Evolutionary conservation across 1,140 invertebrate genomes (phyloP), one percentile per base, ranked within the genome.

Genomic region (Nomia melanderi): DNA sequence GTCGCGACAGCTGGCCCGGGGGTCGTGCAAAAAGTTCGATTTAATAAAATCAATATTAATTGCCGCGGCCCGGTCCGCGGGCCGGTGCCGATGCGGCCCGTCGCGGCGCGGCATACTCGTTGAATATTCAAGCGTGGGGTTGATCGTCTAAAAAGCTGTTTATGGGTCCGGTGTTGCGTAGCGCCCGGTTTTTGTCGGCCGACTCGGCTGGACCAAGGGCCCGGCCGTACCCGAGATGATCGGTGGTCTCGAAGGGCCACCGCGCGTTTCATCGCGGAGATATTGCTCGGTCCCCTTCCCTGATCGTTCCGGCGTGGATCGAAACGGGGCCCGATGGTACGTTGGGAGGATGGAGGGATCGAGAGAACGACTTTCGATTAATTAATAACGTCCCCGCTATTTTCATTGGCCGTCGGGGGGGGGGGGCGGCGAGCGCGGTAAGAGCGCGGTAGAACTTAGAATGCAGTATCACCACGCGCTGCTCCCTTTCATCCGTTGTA

Each of bases 1-100:
- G 62, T 54, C 65, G 76, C 77, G 78, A 81, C 77, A 82, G 81
- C 81, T 84, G 79, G 71, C 56, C 78, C 33, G 44, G 78, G 63
- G 62, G 56, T 25, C 23, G 12, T 56, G 78, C 81, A 88, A 90
- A 78, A 84, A 87, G 78, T 75, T 57, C 75, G 66, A 87, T 86
- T 90, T 90, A 90, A 91, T 90, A 89, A 90, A 91, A 90, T 91
- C 87, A 90, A 90, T 90, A 91, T 91, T 91, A 91, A 91, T 91
- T 90, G 88, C 85, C 79, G 78, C 81, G 79, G 20, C 77, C 77
- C 39, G 17, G 59, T 41, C 59, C 36, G 65, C 50, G 53, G 36
- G 65, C 33, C 57, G 41, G 33, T 27, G 31, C 11, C 53, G 76
- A 23, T 25, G 53, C 12, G 23, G 41, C 29, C 31, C 53, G 70